A percentile compares a stretch with the other conserved stretches of the same genome.
Evolutionary conservation across 2,113 vertebrate genomes (phyloP).

Genomic region (Bubo scandiacus): DNA sequence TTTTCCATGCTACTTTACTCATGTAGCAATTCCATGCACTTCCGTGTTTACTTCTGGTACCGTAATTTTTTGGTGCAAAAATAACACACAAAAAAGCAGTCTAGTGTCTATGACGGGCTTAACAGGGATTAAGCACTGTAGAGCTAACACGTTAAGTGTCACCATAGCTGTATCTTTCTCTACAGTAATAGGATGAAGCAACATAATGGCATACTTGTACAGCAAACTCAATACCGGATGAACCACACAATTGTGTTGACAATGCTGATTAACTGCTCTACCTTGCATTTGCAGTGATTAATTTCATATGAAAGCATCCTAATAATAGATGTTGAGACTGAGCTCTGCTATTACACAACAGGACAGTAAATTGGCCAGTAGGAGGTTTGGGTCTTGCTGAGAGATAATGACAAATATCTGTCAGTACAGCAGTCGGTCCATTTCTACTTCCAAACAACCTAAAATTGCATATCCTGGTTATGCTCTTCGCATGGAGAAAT

Average conservation of each 20-base stretch:
- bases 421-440: not conserved
- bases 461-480: not conserved
- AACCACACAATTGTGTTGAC: not conserved
- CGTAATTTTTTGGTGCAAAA: not conserved
- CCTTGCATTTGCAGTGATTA: conserved; percentile 8
- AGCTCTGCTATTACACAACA: conserved; percentile 12
- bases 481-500: not conserved
- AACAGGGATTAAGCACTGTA: not conserved
- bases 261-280: conserved; percentile 7
- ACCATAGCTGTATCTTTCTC: not conserved
- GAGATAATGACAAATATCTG: conserved; percentile 3
- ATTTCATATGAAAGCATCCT: conserved; percentile 36
- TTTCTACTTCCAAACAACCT: not conserved
- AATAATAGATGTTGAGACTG: conserved; percentile 5
- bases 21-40: accelerated
- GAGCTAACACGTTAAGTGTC: not conserved
- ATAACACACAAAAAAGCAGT: not conserved
- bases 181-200: conserved; percentile 15
- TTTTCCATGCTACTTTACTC: not conserved
- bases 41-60: not conserved
- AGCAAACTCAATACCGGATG: not conserved
- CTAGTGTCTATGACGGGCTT: accelerated
- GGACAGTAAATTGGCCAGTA: conserved; percentile 14
- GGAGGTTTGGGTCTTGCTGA: conserved; percentile 5
- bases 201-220: not conserved